Base-by-base conservation (phyloP, 2,113 vertebrate genomes). In the Eretmodus cyanostictus region DNA sequence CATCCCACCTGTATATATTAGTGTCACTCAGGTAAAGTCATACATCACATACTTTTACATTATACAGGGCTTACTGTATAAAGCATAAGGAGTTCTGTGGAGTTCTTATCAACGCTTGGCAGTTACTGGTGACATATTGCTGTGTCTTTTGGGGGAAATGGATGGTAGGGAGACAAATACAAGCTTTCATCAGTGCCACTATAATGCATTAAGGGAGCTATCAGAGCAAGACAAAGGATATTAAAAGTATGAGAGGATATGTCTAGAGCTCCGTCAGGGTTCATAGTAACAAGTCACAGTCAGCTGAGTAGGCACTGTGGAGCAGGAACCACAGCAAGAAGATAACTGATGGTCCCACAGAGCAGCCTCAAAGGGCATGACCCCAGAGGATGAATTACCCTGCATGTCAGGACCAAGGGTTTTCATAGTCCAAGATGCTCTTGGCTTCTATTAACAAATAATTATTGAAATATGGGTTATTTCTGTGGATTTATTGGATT, bases 141-240 rank as follows among this genome's bases (percentile, higher is more conserved):
- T 24, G 76, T 78, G 89, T 91, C 91, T 91, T 93, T 84, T 83
- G 92, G 82, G 63, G 81, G 88, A 86, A 92, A 93, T 85, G 51
- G 87, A 91, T 87, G 81, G 27, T 51, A 78, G 68, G n/a, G 86
- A 92, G 93, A 93, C 87, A 78, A 89, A 93, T 87, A 53, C 36
- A 8, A 59, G 89, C 82, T 93, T 91, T 85, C 88, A 92, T 92
- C 90, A 73, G 91, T 86, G 91, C 55, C 92, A 87, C 90, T 84
- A 22, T 84, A 88, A 93, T 87, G 84, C 73, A 95, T 95, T 92
- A 93, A 31, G 83, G 91, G 90, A 94, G 88, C 91, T 91, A 92
- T 95, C 92, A 84, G 91, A 92, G 87, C 92, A 90, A 89, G 94
- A 95, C 95, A 94, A 92, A 90, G 90, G 89, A 92, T 94, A 95